Base-by-base conservation (phyloP, 2,888 invertebrate genomes). In the Drosophila bunnanda region DNA sequence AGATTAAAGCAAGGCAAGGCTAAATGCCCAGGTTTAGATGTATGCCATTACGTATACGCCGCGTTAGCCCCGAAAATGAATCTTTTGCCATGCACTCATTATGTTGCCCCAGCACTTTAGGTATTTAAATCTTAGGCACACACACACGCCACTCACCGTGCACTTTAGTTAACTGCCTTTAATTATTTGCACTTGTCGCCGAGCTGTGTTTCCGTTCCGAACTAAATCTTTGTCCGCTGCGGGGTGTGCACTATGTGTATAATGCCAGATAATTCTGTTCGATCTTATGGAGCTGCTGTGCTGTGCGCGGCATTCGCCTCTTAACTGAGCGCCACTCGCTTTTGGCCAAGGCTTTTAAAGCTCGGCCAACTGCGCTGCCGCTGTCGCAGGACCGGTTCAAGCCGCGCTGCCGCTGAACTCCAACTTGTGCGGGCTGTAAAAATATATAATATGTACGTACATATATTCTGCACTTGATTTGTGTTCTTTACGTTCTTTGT, bases 181-280 rank as follows among this genome's bases (percentile, higher is more conserved):
- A 88, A 89, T 88, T 89, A 85, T 85, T 89, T 85, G 86, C 88
- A 82, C 82, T 67, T 46, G 59, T 58, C 67, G 59, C 48, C 72
- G 46, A 38, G 72, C 77, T 60, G 67, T 74, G 59, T 64, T 69
- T 74, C 68, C 55, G 57, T 57, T 75, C 44, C 62, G 53, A 43
- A 67, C 55, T 54, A 32, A 53, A 53, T 75, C 67, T 73, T 38
- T 69, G 69, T 59, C 54, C 28, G 46, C 69, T 66, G 65, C 9
- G 20, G 22, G 13, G 2, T 46, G 44, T 22, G 9, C 17, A 10
- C 17, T 50, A 4, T 48, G 7, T 65, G 25, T 46, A 25, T 44
- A 43, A 8, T 22, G 43, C 15, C 15, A 8, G 48, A 13, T 13
- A 32, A 10, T 9, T 34, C 20, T 12, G 25, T 17, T 34, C 25